Conservation (phyloP, 2,888 invertebrate genomes). For the Lissonota sp. region DNA sequence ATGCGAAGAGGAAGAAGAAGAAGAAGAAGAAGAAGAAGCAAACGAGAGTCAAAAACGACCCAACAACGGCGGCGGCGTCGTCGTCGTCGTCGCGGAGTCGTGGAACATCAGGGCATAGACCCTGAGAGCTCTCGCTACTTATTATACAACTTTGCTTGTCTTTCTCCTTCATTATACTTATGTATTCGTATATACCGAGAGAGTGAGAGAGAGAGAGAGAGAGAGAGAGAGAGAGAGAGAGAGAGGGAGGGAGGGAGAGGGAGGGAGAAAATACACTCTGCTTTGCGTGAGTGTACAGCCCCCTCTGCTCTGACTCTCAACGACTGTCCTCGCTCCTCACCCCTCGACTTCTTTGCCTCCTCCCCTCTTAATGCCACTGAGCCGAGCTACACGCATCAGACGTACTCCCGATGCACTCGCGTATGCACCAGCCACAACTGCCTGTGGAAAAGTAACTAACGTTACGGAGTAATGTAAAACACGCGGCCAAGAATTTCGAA, state of each 20-base stretch:
- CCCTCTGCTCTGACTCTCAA: neutral
- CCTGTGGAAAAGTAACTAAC: slow-evolving; percentile 20
- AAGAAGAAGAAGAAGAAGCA: slow-evolving; percentile 26
- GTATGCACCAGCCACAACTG: slow-evolving; percentile 44
- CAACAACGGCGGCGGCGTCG: slow-evolving; percentile 20
- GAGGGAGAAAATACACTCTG: neutral
- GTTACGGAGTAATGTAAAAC: neutral
- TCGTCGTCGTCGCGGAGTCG: slow-evolving; percentile 46
- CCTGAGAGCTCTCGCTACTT: slow-evolving; percentile 64
- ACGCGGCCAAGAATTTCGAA: slow-evolving; percentile 63
- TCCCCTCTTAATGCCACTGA: neutral
- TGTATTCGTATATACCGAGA: slow-evolving; percentile 72
- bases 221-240: no score
- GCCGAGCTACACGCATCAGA: slow-evolving; percentile 66
- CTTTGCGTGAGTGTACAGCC: neutral
- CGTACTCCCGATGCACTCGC: slow-evolving; percentile 65
- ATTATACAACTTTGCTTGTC: slow-evolving; percentile 49
- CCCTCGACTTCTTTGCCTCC: neutral
- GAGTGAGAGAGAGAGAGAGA: slow-evolving; percentile 4
- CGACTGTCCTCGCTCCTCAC: neutral
- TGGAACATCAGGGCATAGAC: slow-evolving; percentile 79
- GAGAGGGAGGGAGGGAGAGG: no score
- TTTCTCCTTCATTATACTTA: slow-evolving; percentile 53
- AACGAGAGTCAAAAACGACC: slow-evolving; percentile 39
- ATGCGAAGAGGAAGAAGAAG: neutral